Percentiles rank a stretch among this genome's conserved stretches.
Conservation (phyloP, 2,888 invertebrate species). For the Cheilosia soror region DNA sequence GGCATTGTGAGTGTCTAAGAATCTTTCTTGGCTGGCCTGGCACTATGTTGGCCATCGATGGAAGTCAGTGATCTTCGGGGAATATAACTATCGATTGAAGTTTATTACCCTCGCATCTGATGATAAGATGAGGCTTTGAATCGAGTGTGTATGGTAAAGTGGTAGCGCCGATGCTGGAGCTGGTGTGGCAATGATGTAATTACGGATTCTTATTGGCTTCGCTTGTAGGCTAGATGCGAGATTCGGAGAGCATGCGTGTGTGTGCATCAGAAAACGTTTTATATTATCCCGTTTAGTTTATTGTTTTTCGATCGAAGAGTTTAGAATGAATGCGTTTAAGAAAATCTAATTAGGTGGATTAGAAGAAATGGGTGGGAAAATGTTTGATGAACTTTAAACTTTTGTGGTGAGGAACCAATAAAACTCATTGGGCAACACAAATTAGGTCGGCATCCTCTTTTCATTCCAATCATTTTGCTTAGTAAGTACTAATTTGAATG, state of each 20-base stretch:
- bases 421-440: no score
- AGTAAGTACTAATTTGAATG: no score
- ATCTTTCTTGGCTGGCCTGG: conserved; percentile 1
- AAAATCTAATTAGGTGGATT: conserved; percentile 35
- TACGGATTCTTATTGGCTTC: conserved; percentile 23
- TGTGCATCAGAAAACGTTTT: conserved; percentile 7
- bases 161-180: conserved; percentile 7
- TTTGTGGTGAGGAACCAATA: no score
- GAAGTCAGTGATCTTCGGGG: conserved; percentile 72
- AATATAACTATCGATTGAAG: conserved; percentile 68
- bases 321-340: conserved; percentile 20
- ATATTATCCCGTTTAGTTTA: conserved; percentile 53
- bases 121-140: conserved; percentile 59
- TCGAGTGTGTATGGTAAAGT: conserved; percentile 6
- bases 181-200: conserved; percentile 59
- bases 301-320: conserved; percentile 34
- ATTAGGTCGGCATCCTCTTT: no score
- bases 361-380: not conserved
- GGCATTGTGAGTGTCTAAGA: not conserved
- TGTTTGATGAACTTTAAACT: not conserved
- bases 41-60: conserved; percentile 24
- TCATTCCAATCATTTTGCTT: no score
- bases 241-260: not conserved
- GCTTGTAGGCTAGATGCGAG: not conserved
- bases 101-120: conserved; percentile 70